phyloP scores from a whole-genome alignment of 1,140 invertebrate genomes.

The Penaeus indicus region DNA sequence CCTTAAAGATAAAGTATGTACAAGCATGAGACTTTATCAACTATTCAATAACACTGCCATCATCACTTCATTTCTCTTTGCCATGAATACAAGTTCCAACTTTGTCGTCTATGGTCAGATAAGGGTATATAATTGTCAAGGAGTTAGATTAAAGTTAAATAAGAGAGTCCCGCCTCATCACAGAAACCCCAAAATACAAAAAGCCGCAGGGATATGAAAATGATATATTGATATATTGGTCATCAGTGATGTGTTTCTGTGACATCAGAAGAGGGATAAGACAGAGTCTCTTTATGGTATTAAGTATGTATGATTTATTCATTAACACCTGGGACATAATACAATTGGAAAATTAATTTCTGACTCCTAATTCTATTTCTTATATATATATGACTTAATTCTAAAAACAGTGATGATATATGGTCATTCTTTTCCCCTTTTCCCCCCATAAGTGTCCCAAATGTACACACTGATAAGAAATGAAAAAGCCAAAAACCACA shows the following conservation, averaged over 20 bases:
- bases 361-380: background rate
- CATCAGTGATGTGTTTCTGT: constrained; percentile 59
- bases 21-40: constrained; percentile 63
- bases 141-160: constrained; percentile 44
- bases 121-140: constrained; percentile 55
- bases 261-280: constrained; percentile 55
- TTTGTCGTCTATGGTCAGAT: constrained; percentile 63
- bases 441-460: background rate
- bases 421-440: background rate
- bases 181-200: constrained; percentile 53
- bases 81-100: constrained; percentile 61
- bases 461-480: constrained; percentile 2
- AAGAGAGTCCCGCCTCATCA: constrained; percentile 59
- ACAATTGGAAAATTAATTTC: constrained; percentile 29
- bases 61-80: constrained; percentile 58
- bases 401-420: background rate
- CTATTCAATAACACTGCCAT: constrained; percentile 64
- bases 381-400: constrained; percentile 23
- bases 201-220: constrained; percentile 45
- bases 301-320: background rate
- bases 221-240: constrained; percentile 35
- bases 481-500: constrained; percentile 16
- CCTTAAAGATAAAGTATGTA: constrained; percentile 64
- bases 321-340: constrained; percentile 21
- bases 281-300: constrained; percentile 24